These are phyloP conservation scores for Tanytarsus gracilentus DNA, from an alignment of 2,888 invertebrate species.

Conservation along the genomic window DNA sequence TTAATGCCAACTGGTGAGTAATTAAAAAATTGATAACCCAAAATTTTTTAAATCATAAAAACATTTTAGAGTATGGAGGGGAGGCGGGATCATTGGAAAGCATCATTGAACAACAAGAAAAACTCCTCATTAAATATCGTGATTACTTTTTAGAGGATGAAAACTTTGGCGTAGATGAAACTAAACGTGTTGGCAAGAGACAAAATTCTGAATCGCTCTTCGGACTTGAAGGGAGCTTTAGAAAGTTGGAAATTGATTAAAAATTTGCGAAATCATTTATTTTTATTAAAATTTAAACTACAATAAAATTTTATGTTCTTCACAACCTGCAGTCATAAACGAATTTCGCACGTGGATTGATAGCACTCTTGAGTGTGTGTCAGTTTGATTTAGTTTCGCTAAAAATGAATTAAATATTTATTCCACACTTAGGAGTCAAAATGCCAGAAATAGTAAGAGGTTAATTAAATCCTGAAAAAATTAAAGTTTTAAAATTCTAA, in stretches of 20 bases:
- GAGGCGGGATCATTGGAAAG: constrained; percentile 44
- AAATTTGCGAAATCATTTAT: too few relatives aligned
- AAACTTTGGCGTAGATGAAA: constrained; percentile 35
- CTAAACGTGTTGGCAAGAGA: constrained; percentile 33
- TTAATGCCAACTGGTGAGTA: constrained; percentile 45
- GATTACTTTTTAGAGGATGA: constrained; percentile 35
- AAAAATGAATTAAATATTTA: constrained; percentile 46
- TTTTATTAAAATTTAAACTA: too few relatives aligned
- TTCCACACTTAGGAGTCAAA: constrained; percentile 44
- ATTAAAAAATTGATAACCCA: not conserved
- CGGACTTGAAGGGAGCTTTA: constrained; percentile 33
- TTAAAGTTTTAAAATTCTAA: too few relatives aligned
- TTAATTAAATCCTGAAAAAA: too few relatives aligned
- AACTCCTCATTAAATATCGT: constrained; percentile 31
- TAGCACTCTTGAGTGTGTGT: constrained; percentile 42
- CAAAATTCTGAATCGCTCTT: constrained; percentile 32
- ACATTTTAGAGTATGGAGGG: constrained; percentile 51
- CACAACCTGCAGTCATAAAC: too few relatives aligned
- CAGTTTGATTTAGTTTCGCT: constrained; percentile 42
- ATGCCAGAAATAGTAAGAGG: constrained; percentile 46
- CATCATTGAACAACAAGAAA: constrained; percentile 32
- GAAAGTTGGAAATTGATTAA: constrained; percentile 37
- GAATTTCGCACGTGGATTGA: constrained; percentile 45
- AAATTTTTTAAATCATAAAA: too few relatives aligned
- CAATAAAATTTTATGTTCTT: too few relatives aligned